A percentile compares a stretch with the other conserved stretches of the same genome.
Conservation (phyloP, 2,113 vertebrate species). For the Pollimyrus isidori region DNA sequence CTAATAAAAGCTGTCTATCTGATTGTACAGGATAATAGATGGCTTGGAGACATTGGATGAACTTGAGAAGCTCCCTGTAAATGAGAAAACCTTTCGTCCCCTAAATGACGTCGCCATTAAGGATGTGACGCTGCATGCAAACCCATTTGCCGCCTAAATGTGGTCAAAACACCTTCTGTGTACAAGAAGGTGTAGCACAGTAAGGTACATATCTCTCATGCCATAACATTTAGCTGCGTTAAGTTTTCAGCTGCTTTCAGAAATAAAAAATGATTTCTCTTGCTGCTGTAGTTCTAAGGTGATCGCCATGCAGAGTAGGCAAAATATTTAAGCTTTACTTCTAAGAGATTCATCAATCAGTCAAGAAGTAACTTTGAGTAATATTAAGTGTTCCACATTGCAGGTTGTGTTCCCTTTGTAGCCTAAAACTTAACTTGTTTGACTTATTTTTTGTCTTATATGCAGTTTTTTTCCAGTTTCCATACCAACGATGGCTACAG, state of each 20-base stretch:
- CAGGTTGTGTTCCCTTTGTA: background rate
- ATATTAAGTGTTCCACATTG: background rate
- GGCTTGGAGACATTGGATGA: slow-evolving; percentile 92
- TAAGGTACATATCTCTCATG: background rate
- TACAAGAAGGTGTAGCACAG: background rate
- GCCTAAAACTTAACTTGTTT: background rate
- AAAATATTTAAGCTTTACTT: background rate
- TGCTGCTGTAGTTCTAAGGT: background rate
- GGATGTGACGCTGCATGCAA: slow-evolving; percentile 87
- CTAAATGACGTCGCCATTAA: slow-evolving; percentile 87
- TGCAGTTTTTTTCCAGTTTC: background rate
- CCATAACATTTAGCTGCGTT: background rate
- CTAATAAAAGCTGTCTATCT: background rate
- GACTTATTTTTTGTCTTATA: background rate
- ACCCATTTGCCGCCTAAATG: slow-evolving; percentile 81
- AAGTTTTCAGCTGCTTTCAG: no score
- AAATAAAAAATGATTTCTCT: background rate
- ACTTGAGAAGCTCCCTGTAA: slow-evolving; percentile 89
- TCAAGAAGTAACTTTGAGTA: background rate
- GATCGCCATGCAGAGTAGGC: background rate
- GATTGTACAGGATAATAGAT: slow-evolving; percentile 78
- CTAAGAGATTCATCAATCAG: background rate
- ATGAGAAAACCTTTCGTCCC: slow-evolving; percentile 91
- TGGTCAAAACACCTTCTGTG: background rate
- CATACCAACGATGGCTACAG: background rate